Base-by-base conservation (phyloP, 2,797 vertebrate species). In the Champsocephalus gunnari region DNA sequence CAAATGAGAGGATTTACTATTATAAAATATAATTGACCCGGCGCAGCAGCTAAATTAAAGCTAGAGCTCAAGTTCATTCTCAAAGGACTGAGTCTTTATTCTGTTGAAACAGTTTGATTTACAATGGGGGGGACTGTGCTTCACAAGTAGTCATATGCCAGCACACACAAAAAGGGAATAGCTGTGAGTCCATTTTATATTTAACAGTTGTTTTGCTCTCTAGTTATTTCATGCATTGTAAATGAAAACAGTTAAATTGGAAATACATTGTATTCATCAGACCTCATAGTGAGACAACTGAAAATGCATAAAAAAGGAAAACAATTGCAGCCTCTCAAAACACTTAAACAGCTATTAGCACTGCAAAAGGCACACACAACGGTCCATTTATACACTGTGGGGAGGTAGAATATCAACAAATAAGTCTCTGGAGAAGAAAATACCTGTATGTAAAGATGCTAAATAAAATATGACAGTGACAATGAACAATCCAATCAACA, bases 1-100 rank as follows among this genome's bases (percentile, higher is more conserved):
- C 75, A 80, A 90, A 84, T 89, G 65, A 82, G 75, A 45, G 50
- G 71, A 90, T 85, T 91, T 88, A 85, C 77, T 82, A 80, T 90
- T 80, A 85, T 79, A 82, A 84, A 87, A 79, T 84, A 73, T 87
- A 89, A 90, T 83, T 89, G 75, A 88, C 74, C 81, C n/a, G 2
- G 59, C 60, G 63, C 44, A 79, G 76, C 70, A 67, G 80, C 78
- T n/a, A 82, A 86, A 90, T 89, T 83, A 87, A 82, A 85, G 77
- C 74, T 21, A 24, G 70, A 73, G 71, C 71, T 58, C 49, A 32
- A 75, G 76, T 72, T 69, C 85, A 88, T 88, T 66, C 88, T 80
- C 77, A 59, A 55, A 87, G 68, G 82, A 75, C 56, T 48, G 12
- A 51, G 38, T 75, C 59, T 71, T 62, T 56, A 59, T 77, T 86